Percentiles rank a stretch among this genome's conserved stretches.
phyloP scores from a whole-genome alignment of 1,140 invertebrate genomes.

The Holcopasites calliopsidis region DNA sequence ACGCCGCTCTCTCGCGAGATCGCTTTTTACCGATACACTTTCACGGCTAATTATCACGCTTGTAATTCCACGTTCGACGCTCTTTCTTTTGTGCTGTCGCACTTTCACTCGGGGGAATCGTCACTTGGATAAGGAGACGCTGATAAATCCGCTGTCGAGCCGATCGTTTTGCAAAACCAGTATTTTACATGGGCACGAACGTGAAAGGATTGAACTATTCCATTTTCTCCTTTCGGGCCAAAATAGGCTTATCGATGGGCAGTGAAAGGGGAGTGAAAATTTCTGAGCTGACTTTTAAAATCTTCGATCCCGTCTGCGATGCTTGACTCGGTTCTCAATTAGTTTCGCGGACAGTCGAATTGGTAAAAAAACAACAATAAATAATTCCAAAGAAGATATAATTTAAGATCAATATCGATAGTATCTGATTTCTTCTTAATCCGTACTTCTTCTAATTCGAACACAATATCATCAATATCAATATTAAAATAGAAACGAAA shows the following conservation, averaged over 20 bases:
- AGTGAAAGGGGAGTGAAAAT: too few species aligned
- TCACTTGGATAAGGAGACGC: neutral
- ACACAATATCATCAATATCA: neutral
- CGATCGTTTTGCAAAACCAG: slow-evolving; percentile 23
- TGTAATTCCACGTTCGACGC: slow-evolving; percentile 9
- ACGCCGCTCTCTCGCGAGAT: neutral
- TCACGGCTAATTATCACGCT: slow-evolving; percentile 44
- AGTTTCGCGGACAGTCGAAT: too few species aligned
- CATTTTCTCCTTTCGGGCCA: neutral
- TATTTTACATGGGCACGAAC: neutral
- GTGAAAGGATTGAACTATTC: neutral
- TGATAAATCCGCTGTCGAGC: slow-evolving; percentile 14
- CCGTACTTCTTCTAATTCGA: too few species aligned
- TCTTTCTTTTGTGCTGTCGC: slow-evolving; percentile 2
- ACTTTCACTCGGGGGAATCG: slow-evolving; percentile 31
- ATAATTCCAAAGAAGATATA: too few species aligned
- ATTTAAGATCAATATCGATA: too few species aligned
- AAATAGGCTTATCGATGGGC: neutral
- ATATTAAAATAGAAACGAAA: neutral
- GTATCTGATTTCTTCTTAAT: too few species aligned
- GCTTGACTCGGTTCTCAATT: too few species aligned
- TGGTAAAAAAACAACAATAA: too few species aligned
- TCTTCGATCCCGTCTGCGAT: too few species aligned
- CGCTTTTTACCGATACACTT: slow-evolving; percentile 35
- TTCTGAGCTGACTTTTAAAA: too few species aligned